Evolutionary conservation across 2,113 vertebrate species (phyloP), one percentile per base, ranked within the genome.

Genomic region (Pangasianodon hypophthalmus): DNA sequence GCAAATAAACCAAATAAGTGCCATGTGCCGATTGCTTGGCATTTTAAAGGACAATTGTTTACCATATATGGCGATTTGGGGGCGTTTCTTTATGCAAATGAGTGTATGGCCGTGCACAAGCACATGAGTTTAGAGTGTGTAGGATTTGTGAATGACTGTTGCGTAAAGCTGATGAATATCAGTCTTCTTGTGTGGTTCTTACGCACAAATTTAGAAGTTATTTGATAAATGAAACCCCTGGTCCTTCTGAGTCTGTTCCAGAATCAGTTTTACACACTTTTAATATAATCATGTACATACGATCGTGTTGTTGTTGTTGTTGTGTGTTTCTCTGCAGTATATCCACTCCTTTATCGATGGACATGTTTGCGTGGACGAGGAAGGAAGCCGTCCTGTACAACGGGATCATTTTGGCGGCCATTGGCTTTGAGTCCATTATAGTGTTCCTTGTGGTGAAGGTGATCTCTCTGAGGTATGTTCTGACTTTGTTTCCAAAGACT

Each of bases 281-380:
- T 29, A 29, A 18, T 50, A 7, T 29, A 80, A 80, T 14, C 29
- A 41, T 71, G 37, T 52, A 69, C 37, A 1, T 37, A 37, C 1
- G 11, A 71, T 8, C 0, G 6, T 50, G 24, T 9, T 18, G 18
- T 2, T 37, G 1, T 0, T 64, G n/a, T 14, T 48, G 24, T 16
- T 29, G 44, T 71, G 48, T 60, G 24, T 69, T 0, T 52, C 18
- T 58, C 79, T 91, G 84, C 92, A 99, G 98, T 29, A 98, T 99
- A 85, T 92, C 97, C 64, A 98, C 98, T 26, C 98, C 98, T 0
- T 26, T 99, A 90, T 97, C 98, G 0, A 99, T 99, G 98, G 98
- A 99, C 92, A 99, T 99, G 98, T 99, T 97, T 82, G 96, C 97
- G 26, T 99, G 98, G 98, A 98, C 97, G 7, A 96, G 97, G 88